Base-by-base conservation (phyloP, 2,113 vertebrate genomes). In the Lasiurus cinereus region DNA sequence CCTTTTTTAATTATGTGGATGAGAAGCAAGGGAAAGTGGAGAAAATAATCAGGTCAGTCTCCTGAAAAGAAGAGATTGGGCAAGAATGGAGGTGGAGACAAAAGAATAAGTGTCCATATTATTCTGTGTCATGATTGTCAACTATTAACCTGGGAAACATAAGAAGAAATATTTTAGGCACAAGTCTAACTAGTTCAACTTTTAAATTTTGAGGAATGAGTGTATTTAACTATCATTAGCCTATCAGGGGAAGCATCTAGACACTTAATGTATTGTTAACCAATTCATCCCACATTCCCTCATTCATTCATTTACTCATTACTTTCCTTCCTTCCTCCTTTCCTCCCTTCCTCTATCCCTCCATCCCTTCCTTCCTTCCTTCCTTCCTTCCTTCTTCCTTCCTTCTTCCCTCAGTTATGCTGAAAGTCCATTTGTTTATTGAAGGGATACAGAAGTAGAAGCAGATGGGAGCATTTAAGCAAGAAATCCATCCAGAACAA, bases 381-480 rank as follows among this genome's bases (percentile, higher is more conserved):
- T 39, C 39, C 39, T 39, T 39, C 39, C 39, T 39, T 39, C 39
- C 39, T 39, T 39, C 39, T 5, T 39, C 39, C 39, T 39, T 39
- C 5, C 39, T 39, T n/a, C n/a, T 5, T 50, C 2, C 9, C 46
- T 50, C 4, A 19, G 73, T 50, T 76, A 46, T 50, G 19, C 19
- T 79, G 13, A 33, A 46, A 36, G 1, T 78, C 6, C 66, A 62
- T 82, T 62, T 88, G 72, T 92, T 83, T 95, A 74, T 88, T 95
- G 14, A 88, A 85, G 6, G 6, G 59, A 79, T 79, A 27, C 5
- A 89, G 31, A 84, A 87, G 67, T 83, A 74, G 50, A 90, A 59
- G 39, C 16, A 88, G 5, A 48, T 43, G 79, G 64, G 18, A 82
- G 0, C n/a, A 73, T 83, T 70, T 50, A 54, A 8, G 6, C 46